Conservation (phyloP, 2,113 vertebrate genomes). For the Phalacrocorax aristotelis region DNA sequence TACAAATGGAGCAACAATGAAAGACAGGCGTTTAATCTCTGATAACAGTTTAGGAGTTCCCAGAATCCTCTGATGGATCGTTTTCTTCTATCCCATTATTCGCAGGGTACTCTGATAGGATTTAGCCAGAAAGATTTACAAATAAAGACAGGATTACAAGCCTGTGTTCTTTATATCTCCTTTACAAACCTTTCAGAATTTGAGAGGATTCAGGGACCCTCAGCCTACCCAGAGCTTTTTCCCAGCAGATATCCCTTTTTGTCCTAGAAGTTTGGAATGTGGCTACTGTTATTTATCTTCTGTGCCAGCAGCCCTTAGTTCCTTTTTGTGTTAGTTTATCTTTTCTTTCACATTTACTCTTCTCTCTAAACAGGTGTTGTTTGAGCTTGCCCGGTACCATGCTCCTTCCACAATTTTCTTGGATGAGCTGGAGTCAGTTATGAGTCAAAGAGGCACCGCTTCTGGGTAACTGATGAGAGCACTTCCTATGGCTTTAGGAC, state of each 20-base stretch:
- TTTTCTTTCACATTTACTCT: neutral
- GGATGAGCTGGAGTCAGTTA: slow-evolving; percentile 97
- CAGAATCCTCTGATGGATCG: slow-evolving; percentile 32
- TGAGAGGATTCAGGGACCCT: slow-evolving; percentile 34
- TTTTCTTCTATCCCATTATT: slow-evolving; percentile 61
- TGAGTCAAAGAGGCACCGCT: slow-evolving; percentile 88
- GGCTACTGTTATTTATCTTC: neutral
- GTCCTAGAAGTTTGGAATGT: neutral
- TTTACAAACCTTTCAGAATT: slow-evolving; percentile 48
- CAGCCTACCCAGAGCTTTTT: slow-evolving; percentile 13
- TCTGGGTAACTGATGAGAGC: slow-evolving; percentile 76
- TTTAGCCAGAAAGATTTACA: slow-evolving; percentile 51
- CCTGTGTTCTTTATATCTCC: slow-evolving; percentile 34
- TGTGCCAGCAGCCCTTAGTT: neutral
- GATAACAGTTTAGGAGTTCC: slow-evolving; percentile 9
- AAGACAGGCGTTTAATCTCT: slow-evolving; percentile 20
- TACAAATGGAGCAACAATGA: slow-evolving; percentile 26
- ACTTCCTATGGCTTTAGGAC: neutral
- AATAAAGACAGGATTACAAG: slow-evolving; percentile 45
- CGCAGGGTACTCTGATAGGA: slow-evolving; percentile 42
- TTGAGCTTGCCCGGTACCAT: slow-evolving; percentile 93
- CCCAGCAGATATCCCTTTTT: neutral
- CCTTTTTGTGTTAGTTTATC: neutral
- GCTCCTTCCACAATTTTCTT: slow-evolving; percentile 97
- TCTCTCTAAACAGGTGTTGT: slow-evolving; percentile 82